phyloP scores from a whole-genome alignment of 2,113 vertebrate species.

The Sardina pilchardus region DNA sequence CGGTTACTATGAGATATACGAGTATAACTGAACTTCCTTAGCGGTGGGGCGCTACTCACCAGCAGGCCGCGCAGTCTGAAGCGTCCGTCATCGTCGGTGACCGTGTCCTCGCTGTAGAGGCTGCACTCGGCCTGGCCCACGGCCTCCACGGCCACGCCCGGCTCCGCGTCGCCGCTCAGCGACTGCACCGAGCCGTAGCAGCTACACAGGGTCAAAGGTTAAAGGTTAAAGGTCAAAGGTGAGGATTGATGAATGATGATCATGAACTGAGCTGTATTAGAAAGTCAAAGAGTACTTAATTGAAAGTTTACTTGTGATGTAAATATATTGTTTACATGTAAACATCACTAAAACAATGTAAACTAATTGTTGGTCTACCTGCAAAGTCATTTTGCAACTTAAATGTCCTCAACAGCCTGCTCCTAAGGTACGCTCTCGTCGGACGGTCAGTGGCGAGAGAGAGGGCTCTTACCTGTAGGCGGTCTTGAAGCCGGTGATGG shows the following conservation, averaged over 20 bases:
- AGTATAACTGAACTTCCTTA: neutral
- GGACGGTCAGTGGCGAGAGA: neutral
- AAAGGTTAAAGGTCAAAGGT: neutral
- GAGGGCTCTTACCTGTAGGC: conserved; percentile 78
- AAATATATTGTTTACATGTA: too few species aligned
- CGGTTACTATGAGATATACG: neutral
- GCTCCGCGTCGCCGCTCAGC: conserved; percentile 91
- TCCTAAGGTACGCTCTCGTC: neutral
- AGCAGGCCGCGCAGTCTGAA: conserved; percentile 90
- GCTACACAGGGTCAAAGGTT: conserved; percentile 61
- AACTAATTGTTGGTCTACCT: too few species aligned
- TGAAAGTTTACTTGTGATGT: too few species aligned
- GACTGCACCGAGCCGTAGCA: conserved; percentile 93
- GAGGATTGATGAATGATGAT: neutral
- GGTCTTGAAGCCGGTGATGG: conserved; percentile 88
- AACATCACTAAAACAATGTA: too few species aligned
- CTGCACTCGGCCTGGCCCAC: conserved; percentile 87
- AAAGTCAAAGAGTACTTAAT: too few species aligned
- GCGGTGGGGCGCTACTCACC: conserved; percentile 72
- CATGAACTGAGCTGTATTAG: too few species aligned
- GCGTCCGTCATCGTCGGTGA: conserved; percentile 92
- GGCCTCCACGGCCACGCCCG: conserved; percentile 89
- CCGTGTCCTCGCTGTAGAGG: conserved; percentile 91
- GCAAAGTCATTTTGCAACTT: too few species aligned
- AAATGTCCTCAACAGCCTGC: too few species aligned